A percentile compares a stretch with the other conserved stretches of the same genome.
Conservation (phyloP, 53 echinoderm and acorn worm species). For the Zoroaster sp. region DNA sequence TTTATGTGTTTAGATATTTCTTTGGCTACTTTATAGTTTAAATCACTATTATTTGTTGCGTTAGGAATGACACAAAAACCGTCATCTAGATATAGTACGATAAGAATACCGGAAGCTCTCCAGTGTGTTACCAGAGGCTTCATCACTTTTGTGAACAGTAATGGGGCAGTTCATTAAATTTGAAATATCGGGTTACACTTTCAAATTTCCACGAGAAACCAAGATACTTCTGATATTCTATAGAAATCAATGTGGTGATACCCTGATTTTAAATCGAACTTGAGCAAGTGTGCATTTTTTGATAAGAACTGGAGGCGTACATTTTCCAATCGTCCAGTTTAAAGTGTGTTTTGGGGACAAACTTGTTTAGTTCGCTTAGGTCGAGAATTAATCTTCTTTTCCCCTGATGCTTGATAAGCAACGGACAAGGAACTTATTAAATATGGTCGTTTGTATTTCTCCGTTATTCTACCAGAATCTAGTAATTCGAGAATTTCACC, state of each 20-base stretch:
- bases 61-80: neutral
- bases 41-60: no score
- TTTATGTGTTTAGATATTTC: neutral
- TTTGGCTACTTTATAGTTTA: neutral
- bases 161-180: neutral
- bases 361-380: neutral
- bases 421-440: neutral
- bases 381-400: no score
- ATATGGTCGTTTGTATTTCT: neutral
- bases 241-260: slow-evolving; percentile 7
- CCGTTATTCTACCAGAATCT: no score
- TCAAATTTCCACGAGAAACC: no score
- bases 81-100: neutral
- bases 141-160: neutral
- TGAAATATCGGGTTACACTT: no score
- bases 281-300: neutral
- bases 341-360: neutral
- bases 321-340: slow-evolving; percentile 27
- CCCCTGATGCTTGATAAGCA: no score
- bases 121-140: neutral
- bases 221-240: neutral
- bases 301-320: neutral
- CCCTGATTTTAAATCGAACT: slow-evolving; percentile 15
- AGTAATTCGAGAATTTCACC: neutral
- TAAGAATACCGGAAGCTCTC: no score